Evolutionary conservation across 2,113 vertebrate genomes (phyloP).

Genomic region (Dromaius novaehollandiae): DNA sequence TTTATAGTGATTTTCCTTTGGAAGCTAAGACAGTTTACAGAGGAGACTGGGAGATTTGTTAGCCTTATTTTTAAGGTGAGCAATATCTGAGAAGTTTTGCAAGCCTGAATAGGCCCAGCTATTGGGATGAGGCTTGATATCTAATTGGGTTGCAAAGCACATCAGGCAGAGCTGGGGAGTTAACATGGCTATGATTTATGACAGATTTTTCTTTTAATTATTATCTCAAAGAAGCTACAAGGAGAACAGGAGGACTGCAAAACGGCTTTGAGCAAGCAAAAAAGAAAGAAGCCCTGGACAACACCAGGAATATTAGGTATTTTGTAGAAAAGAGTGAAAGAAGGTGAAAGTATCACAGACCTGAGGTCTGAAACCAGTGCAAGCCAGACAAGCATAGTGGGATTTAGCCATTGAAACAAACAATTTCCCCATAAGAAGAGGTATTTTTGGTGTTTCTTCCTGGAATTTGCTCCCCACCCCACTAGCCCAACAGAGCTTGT

Average conservation of each 20-base stretch:
- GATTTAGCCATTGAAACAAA: not conserved
- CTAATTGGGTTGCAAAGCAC: not conserved
- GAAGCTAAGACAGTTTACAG: not conserved
- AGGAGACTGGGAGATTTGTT: not conserved
- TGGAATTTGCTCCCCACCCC: slow-evolving; percentile 1
- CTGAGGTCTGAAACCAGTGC: not conserved
- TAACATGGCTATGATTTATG: not conserved
- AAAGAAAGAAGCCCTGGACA: not conserved
- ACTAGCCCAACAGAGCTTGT: not conserved
- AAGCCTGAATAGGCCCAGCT: not conserved
- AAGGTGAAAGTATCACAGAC: not conserved
- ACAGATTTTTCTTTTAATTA: fast-evolving
- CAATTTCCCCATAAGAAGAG: not conserved
- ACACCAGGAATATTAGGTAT: not conserved
- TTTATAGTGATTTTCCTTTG: not conserved
- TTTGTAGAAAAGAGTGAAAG: not conserved
- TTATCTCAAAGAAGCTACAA: not conserved
- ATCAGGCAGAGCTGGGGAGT: not conserved
- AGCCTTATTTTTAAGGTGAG: not conserved
- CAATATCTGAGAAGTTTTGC: not conserved
- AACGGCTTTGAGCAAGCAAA: not conserved
- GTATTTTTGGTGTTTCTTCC: slow-evolving; percentile 37
- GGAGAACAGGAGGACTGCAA: not conserved
- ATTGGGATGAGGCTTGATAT: not conserved
- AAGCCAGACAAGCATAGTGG: not conserved